A percentile compares a stretch with the other conserved stretches of the same genome.
These are phyloP conservation scores for Ormia ochracea DNA, from an alignment of 2,888 invertebrate genomes.

Conservation along the genomic window DNA sequence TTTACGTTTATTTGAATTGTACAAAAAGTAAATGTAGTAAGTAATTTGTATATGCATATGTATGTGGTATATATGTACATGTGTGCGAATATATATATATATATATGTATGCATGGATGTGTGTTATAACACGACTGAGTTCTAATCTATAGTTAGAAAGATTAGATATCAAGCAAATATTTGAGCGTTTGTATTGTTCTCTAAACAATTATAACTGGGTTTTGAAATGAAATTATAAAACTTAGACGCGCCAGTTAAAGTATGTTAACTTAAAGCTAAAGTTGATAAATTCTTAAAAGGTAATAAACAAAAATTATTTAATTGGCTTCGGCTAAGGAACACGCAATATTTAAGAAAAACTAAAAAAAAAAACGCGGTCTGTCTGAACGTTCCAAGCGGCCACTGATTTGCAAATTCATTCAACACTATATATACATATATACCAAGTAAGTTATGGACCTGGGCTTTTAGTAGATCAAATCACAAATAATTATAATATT, in stretches of 20 bases:
- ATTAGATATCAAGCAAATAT: constrained; percentile 71
- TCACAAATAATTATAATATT: too few species aligned
- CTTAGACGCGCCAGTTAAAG: not conserved
- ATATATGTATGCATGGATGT: not conserved
- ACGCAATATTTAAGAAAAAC: too few species aligned
- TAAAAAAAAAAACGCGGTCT: too few species aligned
- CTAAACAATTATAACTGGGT: constrained; percentile 62
- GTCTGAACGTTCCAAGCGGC: too few species aligned
- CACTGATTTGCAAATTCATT: too few species aligned
- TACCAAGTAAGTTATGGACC: too few species aligned
- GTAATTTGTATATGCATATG: not conserved
- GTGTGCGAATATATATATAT: constrained; percentile 14
- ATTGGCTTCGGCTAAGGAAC: too few species aligned
- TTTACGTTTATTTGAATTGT: not conserved
- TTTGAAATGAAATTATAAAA: constrained; percentile 24
- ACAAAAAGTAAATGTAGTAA: not conserved
- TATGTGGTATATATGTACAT: constrained; percentile 37
- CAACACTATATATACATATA: too few species aligned
- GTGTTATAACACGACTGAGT: constrained; percentile 27
- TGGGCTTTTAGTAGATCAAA: too few species aligned
- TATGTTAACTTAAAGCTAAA: not conserved
- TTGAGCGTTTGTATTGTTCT: constrained; percentile 22
- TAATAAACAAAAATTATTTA: too few species aligned
- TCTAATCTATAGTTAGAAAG: constrained; percentile 73
- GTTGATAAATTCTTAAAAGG: too few species aligned